Percentiles rank a stretch among this genome's conserved stretches.
Conservation (phyloP, 2,888 invertebrate species). For the Trichogramma evanescens region DNA sequence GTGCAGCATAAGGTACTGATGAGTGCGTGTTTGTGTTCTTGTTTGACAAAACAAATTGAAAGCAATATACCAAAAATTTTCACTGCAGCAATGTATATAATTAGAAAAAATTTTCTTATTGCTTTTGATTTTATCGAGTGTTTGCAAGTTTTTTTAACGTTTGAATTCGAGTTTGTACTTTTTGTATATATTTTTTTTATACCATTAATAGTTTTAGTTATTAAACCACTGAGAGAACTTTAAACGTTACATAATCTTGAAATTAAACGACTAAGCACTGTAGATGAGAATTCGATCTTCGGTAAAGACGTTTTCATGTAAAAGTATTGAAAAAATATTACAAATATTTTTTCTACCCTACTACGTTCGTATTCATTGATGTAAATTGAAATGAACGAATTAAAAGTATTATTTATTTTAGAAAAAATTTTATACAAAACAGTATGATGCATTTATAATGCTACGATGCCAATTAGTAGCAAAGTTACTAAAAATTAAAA, state of each 20-base stretch:
- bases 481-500: neutral
- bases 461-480: neutral
- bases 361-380: neutral
- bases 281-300: neutral
- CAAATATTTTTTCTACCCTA: too few relatives aligned
- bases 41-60: too few relatives aligned
- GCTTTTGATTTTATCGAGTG: conserved; percentile 6
- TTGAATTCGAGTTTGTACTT: conserved; percentile 13
- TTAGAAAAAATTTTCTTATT: neutral
- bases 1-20: conserved; percentile 37
- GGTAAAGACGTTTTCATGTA: too few relatives aligned
- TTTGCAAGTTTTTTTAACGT: conserved; percentile 9
- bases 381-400: neutral
- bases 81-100: conserved; percentile 11
- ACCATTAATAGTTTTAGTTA: too few relatives aligned
- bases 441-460: neutral
- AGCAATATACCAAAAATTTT: conserved; percentile 5
- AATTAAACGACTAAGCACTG: neutral
- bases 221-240: conserved; percentile 22
- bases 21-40: conserved; percentile 30
- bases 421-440: neutral
- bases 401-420: neutral
- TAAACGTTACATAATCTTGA: neutral
- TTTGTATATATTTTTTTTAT: conserved; percentile 12
- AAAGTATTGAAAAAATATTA: too few relatives aligned